Percentiles rank a stretch among this genome's conserved stretches.
Evolutionary conservation across 2,113 vertebrate species (phyloP).

Genomic region (Plotosus lineatus): DNA sequence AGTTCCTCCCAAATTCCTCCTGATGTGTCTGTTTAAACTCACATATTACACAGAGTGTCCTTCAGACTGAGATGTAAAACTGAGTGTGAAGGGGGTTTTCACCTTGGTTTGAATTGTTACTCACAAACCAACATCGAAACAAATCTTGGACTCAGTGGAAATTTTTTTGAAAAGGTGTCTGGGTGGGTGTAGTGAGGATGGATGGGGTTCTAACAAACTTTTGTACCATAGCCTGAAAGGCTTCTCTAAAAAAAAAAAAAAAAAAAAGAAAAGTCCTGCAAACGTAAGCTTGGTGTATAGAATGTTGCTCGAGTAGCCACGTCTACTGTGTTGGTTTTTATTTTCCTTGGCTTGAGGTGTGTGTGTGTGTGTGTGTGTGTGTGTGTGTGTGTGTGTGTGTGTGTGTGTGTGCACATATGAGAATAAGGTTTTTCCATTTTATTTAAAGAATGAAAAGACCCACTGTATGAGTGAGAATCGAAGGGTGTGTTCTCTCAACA

Average conservation of each 20-base stretch:
- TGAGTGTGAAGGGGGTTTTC: not conserved
- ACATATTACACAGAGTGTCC: not conserved
- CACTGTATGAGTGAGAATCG: not conserved
- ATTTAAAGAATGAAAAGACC: not conserved
- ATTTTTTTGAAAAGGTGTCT: too few species aligned
- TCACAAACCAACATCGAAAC: too few species aligned
- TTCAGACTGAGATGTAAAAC: not conserved
- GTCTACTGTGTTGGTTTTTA: not conserved
- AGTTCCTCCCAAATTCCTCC: not conserved
- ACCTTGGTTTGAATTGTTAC: not conserved
- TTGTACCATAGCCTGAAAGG: not conserved
- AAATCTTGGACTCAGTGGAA: too few species aligned
- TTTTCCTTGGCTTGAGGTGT: constrained; percentile 13
- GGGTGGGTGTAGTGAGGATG: too few species aligned
- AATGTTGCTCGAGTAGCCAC: not conserved
- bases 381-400: constrained; percentile 51
- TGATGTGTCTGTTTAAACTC: not conserved
- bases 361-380: constrained; percentile 24
- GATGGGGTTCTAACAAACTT: too few species aligned
- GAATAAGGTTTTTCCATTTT: not conserved
- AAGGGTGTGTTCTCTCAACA: not conserved
- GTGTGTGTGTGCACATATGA: not conserved
- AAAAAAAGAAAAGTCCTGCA: too few species aligned
- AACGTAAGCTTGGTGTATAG: not conserved
- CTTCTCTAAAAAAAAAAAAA: too few species aligned